A percentile compares a stretch with the other conserved stretches of the same genome.
phyloP scores from a whole-genome alignment of 2,113 vertebrate species.

The Platycercus adscitus region DNA sequence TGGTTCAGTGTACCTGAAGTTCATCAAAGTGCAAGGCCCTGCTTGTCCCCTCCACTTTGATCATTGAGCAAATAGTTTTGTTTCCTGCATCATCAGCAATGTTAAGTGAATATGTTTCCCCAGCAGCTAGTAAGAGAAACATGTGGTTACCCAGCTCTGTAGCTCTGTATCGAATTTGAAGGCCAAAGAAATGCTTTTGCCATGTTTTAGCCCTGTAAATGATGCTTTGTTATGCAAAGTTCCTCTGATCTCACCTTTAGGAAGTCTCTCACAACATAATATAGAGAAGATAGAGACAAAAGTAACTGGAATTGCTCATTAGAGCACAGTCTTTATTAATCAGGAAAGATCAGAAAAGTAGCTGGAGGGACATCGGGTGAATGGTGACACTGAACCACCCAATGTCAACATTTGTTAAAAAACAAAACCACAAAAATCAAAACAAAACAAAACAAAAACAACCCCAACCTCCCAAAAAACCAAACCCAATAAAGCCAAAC shows the following conservation, averaged over 20 bases:
- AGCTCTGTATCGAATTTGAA: not conserved
- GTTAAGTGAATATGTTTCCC: not conserved
- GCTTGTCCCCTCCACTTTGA: not conserved
- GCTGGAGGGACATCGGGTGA: not conserved
- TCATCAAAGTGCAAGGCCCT: not conserved
- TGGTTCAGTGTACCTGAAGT: not conserved
- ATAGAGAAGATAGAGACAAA: not conserved
- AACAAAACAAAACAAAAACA: not conserved
- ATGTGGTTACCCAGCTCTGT: not conserved
- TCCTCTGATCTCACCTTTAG: not conserved
- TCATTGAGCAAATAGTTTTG: not conserved
- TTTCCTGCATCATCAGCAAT: not conserved
- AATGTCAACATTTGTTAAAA: not conserved
- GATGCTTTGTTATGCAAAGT: not conserved
- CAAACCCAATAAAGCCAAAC: not conserved
- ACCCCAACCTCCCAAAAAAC: not conserved
- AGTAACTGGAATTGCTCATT: not conserved
- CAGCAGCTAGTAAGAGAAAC: not conserved
- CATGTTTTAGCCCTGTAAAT: not conserved
- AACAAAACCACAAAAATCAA: not conserved
- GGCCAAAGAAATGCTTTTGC: not conserved
- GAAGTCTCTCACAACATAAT: not conserved
- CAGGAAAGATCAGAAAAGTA: conserved; percentile 21
- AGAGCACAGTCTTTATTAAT: conserved; percentile 35
- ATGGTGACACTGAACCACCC: not conserved